These are phyloP conservation scores for Taeniopygia guttata DNA, from an alignment of 2,797 vertebrate species.

Conservation along the genomic window DNA sequence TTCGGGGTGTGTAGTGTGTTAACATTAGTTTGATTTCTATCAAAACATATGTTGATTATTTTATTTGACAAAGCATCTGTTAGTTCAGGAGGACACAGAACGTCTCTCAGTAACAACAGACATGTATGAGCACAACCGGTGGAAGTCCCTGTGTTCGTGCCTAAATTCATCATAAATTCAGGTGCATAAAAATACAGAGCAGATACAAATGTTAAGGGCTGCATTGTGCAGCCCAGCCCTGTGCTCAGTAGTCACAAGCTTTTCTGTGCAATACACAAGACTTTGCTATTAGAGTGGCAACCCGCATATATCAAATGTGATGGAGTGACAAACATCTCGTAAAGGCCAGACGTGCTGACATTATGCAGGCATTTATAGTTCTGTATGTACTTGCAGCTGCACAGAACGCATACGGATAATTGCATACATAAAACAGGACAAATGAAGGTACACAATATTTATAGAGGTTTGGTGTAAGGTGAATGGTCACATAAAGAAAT, in stretches of 20 bases:
- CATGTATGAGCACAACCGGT: not conserved
- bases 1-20: not conserved
- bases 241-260: not conserved
- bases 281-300: not conserved
- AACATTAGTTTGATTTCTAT: slow-evolving; percentile 46
- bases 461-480: not conserved
- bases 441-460: accelerated
- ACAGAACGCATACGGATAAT: not conserved
- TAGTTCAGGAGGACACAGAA: not conserved
- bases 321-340: not conserved
- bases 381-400: not conserved
- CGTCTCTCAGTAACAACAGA: not conserved
- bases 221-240: not conserved
- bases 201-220: accelerated
- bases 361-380: not conserved
- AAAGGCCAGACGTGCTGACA: not conserved
- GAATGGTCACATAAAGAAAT: not conserved
- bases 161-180: not conserved
- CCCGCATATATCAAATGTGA: not conserved
- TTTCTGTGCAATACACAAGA: not conserved
- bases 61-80: not conserved
- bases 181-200: not conserved
- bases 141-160: not conserved
- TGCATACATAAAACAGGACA: not conserved
- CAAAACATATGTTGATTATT: slow-evolving; percentile 11